A percentile compares a stretch with the other conserved stretches of the same genome.
These are phyloP conservation scores for Neopipo cinnamomea DNA, from an alignment of 2,113 vertebrate species.

Conservation along the genomic window DNA sequence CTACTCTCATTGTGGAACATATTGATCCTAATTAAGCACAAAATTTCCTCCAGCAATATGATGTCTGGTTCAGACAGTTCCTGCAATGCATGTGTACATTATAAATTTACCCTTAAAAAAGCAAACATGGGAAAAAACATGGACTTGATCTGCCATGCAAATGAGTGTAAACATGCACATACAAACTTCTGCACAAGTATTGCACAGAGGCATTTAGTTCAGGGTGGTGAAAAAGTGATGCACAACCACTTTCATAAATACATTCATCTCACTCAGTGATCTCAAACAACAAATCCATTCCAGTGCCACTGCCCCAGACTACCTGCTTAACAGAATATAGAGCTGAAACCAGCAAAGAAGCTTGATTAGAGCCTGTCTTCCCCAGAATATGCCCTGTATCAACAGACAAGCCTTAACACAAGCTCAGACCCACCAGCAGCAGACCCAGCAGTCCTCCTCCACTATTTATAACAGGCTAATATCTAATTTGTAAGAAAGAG, in stretches of 20 bases:
- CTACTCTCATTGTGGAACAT: neutral
- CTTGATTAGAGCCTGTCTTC: neutral
- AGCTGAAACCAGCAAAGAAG: neutral
- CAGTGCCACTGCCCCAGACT: neutral
- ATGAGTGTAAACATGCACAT: accelerated
- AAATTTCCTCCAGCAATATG: conserved; percentile 29
- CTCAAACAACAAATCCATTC: neutral
- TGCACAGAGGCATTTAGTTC: neutral
- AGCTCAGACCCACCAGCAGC: neutral
- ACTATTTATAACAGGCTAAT: neutral
- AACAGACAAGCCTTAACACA: neutral
- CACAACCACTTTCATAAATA: neutral
- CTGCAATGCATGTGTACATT: neutral
- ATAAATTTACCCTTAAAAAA: neutral
- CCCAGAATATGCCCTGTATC: neutral
- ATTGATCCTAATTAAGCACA: conserved; percentile 64
- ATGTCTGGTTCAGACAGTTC: neutral
- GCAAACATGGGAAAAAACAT: neutral
- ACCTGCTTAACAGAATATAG: neutral
- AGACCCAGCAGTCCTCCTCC: neutral
- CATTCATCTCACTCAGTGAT: neutral
- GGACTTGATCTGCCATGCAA: neutral
- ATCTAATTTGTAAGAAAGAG: neutral
- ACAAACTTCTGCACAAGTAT: neutral
- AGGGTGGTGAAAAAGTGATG: neutral